Conservation (phyloP, 2,113 vertebrate genomes). For the Lagopus muta region DNA sequence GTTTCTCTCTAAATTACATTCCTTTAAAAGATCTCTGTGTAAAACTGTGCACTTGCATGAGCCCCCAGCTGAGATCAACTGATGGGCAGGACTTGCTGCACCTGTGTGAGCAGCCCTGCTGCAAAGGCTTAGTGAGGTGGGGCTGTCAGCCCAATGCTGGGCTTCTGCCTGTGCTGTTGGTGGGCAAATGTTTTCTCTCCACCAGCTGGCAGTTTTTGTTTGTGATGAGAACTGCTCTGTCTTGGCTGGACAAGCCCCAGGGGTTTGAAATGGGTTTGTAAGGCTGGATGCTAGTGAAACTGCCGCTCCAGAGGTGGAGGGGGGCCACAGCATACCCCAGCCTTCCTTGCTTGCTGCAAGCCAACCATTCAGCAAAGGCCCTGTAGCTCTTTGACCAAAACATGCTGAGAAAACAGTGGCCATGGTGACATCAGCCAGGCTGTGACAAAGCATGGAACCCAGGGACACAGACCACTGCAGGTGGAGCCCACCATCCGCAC, state of each 20-base stretch:
- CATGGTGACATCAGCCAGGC: not conserved
- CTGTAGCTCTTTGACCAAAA: not conserved
- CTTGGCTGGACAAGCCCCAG: not conserved
- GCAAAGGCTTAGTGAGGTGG: too few relatives aligned
- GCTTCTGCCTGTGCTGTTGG: not conserved
- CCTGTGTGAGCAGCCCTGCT: not conserved
- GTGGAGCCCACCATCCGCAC: rapidly evolving
- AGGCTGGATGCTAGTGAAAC: rapidly evolving
- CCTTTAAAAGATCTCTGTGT: not conserved
- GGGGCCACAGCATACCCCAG: not conserved
- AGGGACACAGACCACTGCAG: not conserved
- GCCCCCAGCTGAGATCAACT: not conserved
- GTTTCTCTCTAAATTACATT: not conserved
- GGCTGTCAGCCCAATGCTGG: too few relatives aligned
- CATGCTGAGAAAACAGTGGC: not conserved
- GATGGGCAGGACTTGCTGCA: not conserved
- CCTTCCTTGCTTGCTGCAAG: not conserved
- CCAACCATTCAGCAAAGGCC: not conserved
- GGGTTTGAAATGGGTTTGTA: not conserved
- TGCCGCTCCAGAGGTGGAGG: not conserved
- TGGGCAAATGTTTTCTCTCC: not conserved
- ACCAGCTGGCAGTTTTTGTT: not conserved
- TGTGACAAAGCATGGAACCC: not conserved
- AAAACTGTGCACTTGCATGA: not conserved
- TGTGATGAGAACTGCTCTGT: not conserved